Percentiles rank a stretch among this genome's conserved stretches.
phyloP scores from a whole-genome alignment of 2,113 vertebrate genomes.

The Anhinga rufa region DNA sequence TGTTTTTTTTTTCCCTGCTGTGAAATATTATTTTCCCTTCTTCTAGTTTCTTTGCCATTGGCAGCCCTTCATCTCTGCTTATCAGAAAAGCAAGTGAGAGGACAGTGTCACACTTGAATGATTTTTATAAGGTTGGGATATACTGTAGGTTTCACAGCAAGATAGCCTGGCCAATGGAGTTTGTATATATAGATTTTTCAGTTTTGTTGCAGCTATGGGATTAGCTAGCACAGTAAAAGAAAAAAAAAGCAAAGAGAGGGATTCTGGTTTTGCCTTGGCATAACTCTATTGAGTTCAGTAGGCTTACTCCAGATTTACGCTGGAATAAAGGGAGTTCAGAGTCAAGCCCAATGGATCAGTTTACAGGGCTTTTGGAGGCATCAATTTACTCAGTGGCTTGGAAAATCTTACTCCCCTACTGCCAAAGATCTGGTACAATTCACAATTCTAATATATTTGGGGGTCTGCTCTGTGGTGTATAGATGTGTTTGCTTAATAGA shows the following conservation, averaged over 20 bases:
- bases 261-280: neutral
- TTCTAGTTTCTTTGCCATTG: neutral
- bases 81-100: conserved; percentile 19
- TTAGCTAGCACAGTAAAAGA: neutral
- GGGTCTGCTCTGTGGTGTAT: neutral
- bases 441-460: conserved; percentile 4
- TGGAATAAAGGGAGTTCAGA: neutral
- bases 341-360: neutral
- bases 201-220: conserved; percentile 3
- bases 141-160: conserved; percentile 28
- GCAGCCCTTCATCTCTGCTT: conserved; percentile 7
- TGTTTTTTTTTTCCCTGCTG: neutral
- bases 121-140: conserved; percentile 33
- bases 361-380: neutral
- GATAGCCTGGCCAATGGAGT: conserved; percentile 5
- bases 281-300: neutral
- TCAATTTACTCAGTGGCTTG: conserved; percentile 26
- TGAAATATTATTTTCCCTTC: neutral
- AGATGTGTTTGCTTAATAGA: conserved; percentile 23
- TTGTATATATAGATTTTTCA: conserved; percentile 20
- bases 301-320: neutral
- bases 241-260: neutral
- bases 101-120: conserved; percentile 12
- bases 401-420: conserved; percentile 18
- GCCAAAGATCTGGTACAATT: neutral